Evolutionary conservation across 2,888 invertebrate genomes (phyloP), one percentile per base, ranked within the genome.

Genomic region (Acronicta psi): DNA sequence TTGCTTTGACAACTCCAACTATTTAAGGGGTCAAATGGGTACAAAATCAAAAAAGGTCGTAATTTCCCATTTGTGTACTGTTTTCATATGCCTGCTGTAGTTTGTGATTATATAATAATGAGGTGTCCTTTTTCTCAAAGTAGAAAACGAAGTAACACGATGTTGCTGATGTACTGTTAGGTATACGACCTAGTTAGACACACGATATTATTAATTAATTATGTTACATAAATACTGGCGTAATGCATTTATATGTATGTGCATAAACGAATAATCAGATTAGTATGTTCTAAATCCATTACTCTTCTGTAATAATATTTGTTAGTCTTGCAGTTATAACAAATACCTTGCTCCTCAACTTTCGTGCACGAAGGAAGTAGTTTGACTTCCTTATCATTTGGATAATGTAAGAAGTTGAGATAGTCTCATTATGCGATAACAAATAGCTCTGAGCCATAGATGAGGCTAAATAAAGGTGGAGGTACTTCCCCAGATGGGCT

Each of bases 371-470:
- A 59, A 71, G 67, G 67, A 67, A 67, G 68, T 79, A 69, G 77
- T 82, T 83, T 63, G 45, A 73, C 75, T 85, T 84, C 83, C 82
- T 80, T 51, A 61, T 69, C 61, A 52, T 59, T 67, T 64, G 57
- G 61, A 66, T 69, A 73, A 72, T 71, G 59, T 68, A 80, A 82
- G 80, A 79, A 84, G 77, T 80, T 44, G 62, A 29, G 36, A 69
- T 50, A 34, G 17, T 18, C 49, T 66, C 62, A 66, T 74, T 73
- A 66, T 55, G 54, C 69, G 54, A 61, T 67, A 59, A 70, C 59
- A 69, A 74, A 74, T 60, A 56, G 49, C 63, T 49, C 46, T 29
- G 49, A 14, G n/a, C 50, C 53, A 49, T 62, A 51, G 52, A 31
- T 16, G 16, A 14, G 14, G 52, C 34, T 42, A 29, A 43, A 65